Evolutionary conservation across 1,140 invertebrate genomes (phyloP), one percentile per base, ranked within the genome.

Genomic region (Stenopsyche tienmushanensis): DNA sequence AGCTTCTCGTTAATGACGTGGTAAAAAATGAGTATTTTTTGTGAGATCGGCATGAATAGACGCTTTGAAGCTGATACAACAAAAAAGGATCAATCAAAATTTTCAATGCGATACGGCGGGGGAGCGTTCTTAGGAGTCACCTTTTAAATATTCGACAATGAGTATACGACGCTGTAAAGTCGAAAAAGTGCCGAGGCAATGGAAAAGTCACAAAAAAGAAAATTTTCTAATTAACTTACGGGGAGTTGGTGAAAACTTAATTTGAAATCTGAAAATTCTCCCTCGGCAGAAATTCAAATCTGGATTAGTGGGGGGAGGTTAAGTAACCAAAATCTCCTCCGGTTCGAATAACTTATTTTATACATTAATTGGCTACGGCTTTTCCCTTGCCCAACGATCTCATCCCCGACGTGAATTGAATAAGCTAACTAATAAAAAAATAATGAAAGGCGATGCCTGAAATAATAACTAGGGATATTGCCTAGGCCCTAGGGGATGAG

Each of bases 221-320:
- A 60, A 60, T 21, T 47, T 25, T 24, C 23, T 60, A 60, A 60
- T 60, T 45, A 60, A 60, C 57, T 60, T 60, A 60, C 57, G 44
- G 54, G 15, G 57, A 60, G 57, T 60, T 60, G 57, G 57, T 60
- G 57, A 60, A 60, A 60, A 60, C 57, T 60, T 60, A 60, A 60
- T 60, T 60, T 60, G 57, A 60, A 60, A 47, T 60, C 23, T 60
- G 57, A 47, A 60, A 47, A 60, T 26, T 60, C 23, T 21, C 57
- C 41, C 57, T 45, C 23, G 25, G 41, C 57, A 15, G 57, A 60
- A 26, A 60, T 60, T 60, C 57, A 60, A 60, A 60, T 60, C 42
- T 60, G 57, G 57, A 60, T 60, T 60, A 60, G 57, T 26, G n/a
- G 54, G 42, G 42, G 41, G 57, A 47, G 20, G 44, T 44, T 58